Conservation (phyloP, 1,140 invertebrate genomes). For the Andrena cerasifolii region DNA sequence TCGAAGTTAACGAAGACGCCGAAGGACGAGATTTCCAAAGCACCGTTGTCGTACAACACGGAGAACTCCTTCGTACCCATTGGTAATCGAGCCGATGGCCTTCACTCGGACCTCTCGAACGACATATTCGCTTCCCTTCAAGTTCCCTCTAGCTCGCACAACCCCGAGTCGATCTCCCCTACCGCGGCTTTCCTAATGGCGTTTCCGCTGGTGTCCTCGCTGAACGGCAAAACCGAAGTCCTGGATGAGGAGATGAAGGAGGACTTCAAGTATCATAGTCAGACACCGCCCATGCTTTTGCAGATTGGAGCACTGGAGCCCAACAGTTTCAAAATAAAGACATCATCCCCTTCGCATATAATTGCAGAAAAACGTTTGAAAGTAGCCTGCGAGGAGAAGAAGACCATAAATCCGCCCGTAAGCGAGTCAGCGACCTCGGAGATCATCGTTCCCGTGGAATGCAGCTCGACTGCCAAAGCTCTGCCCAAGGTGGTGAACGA, state of each 20-base stretch:
- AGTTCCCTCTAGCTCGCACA: conserved; percentile 84
- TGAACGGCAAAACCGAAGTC: conserved; percentile 84
- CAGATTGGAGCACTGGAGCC: conserved; percentile 85
- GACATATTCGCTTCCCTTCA: conserved; percentile 88
- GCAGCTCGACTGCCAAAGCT: conserved; percentile 57
- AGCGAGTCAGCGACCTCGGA: conserved; percentile 23
- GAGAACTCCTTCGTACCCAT: conserved; percentile 82
- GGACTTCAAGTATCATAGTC: conserved; percentile 82
- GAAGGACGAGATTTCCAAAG: conserved; percentile 78
- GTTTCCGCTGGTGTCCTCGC: conserved; percentile 87
- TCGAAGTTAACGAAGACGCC: conserved; percentile 62
- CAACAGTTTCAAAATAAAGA: conserved; percentile 80
- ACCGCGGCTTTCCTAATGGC: conserved; percentile 90
- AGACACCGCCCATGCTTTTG: conserved; percentile 84
- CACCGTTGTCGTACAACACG: conserved; percentile 78
- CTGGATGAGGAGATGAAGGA: conserved; percentile 83
- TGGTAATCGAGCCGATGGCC: conserved; percentile 83
- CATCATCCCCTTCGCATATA: conserved; percentile 42
- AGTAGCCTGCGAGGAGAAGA: conserved; percentile 47
- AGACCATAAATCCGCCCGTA: conserved; percentile 27
- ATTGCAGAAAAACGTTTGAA: conserved; percentile 59
- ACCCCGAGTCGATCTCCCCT: conserved; percentile 88
- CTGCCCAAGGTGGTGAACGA: conserved; percentile 76
- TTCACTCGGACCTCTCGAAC: conserved; percentile 87
- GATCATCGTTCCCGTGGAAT: conserved; percentile 43